phyloP scores from a whole-genome alignment of 2,888 invertebrate genomes.

The Leptopilina drosophilae region DNA sequence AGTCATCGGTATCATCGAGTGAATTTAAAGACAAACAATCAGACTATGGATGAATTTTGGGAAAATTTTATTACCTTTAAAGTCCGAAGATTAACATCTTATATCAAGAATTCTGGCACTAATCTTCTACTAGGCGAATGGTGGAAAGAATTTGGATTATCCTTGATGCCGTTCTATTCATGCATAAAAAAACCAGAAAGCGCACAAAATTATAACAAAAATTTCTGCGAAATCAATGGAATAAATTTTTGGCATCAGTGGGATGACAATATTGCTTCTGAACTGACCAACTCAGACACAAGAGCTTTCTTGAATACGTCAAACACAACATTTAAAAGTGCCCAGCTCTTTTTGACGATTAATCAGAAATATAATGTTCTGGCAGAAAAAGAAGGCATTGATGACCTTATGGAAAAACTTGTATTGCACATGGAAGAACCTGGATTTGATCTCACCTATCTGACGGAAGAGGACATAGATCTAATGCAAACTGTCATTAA shows the following conservation, averaged over 20 bases:
- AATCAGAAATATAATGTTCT: not conserved
- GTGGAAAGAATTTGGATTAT: not conserved
- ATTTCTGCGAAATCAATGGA: not conserved
- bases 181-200: not conserved
- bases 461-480: too few relatives aligned
- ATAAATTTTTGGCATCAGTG: not conserved
- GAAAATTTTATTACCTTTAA: not conserved
- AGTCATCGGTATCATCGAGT: too few relatives aligned
- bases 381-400: too few relatives aligned
- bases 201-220: not conserved
- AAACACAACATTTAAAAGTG: not conserved
- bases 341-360: not conserved
- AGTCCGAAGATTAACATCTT: not conserved
- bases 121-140: not conserved
- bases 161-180: not conserved
- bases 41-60: too few relatives aligned
- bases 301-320: too few relatives aligned
- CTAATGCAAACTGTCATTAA: too few relatives aligned
- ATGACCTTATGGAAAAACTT: too few relatives aligned
- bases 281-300: not conserved
- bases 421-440: too few relatives aligned
- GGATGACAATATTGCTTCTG: too few relatives aligned
- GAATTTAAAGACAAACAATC: too few relatives aligned
- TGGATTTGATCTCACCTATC: too few relatives aligned
- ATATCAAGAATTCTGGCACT: not conserved